A percentile compares a stretch with the other conserved stretches of the same genome.
Evolutionary conservation across 2,113 vertebrate genomes (phyloP).

Genomic region (Nerophis lumbriciformis): DNA sequence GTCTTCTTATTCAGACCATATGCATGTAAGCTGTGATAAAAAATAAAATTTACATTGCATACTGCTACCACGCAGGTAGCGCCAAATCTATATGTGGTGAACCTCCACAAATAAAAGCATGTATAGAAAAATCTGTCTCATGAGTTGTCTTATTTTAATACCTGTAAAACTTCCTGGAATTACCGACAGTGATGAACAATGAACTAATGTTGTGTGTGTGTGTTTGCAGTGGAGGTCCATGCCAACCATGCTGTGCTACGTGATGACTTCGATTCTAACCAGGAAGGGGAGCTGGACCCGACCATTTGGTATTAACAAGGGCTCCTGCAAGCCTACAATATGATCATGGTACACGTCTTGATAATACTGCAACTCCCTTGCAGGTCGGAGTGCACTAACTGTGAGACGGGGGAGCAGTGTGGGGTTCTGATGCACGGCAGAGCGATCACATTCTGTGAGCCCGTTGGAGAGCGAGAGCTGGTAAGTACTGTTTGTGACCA

Average conservation of each 20-base stretch:
- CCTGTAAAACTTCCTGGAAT: not conserved
- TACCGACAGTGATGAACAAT: slow-evolving; percentile 13
- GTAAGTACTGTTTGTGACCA: slow-evolving; percentile 71
- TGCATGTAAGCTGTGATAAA: no score
- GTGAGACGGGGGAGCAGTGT: slow-evolving; percentile 86
- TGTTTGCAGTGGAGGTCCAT: slow-evolving; percentile 85
- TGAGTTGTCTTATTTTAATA: not conserved
- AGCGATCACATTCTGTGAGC: slow-evolving; percentile 89
- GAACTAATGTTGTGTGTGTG: slow-evolving; percentile 28
- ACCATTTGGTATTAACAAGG: slow-evolving; percentile 79
- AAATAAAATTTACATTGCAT: no score
- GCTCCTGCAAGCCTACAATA: not conserved
- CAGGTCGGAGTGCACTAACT: slow-evolving; percentile 89
- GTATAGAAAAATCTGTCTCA: not conserved
- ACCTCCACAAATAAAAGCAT: no score
- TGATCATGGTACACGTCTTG: not conserved
- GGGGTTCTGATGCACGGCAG: slow-evolving; percentile 88
- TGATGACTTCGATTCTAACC: slow-evolving; percentile 94
- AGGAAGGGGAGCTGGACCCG: slow-evolving; percentile 82
- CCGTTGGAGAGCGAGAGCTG: slow-evolving; percentile 88
- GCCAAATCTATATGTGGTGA: no score
- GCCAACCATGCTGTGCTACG: slow-evolving; percentile 86
- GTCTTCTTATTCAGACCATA: no score
- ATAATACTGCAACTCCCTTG: not conserved
- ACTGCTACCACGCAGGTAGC: no score